Percentiles rank a stretch among this genome's conserved stretches.
These are phyloP conservation scores for Cosmopolites sordidus DNA, from an alignment of 2,888 invertebrate species.

Conservation along the genomic window DNA sequence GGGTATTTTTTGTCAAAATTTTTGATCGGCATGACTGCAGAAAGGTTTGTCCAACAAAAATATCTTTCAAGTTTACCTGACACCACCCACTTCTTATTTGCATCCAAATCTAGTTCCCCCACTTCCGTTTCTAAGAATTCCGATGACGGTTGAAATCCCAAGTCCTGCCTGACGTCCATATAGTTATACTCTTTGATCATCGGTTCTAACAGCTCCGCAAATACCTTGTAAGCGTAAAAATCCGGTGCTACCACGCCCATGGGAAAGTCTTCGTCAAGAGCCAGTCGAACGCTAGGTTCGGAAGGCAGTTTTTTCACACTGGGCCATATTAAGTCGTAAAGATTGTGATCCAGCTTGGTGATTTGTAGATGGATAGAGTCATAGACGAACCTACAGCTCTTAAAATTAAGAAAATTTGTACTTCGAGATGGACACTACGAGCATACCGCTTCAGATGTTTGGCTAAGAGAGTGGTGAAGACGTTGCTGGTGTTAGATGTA, in stretches of 20 bases:
- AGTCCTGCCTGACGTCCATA: conserved; percentile 61
- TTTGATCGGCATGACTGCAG: too few species aligned
- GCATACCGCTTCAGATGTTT: conserved; percentile 23
- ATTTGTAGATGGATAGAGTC: conserved; percentile 70
- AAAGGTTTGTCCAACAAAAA: too few species aligned
- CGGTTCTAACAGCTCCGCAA: conserved; percentile 76
- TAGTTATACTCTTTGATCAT: conserved; percentile 77
- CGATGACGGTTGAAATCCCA: conserved; percentile 60
- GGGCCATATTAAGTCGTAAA: conserved; percentile 87
- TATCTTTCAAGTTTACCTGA: too few species aligned
- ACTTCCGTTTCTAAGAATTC: conserved; percentile 47
- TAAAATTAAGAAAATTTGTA: too few species aligned
- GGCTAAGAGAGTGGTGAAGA: conserved; percentile 5
- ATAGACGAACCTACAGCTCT: conserved; percentile 61
- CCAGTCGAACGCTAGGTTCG: conserved; percentile 53
- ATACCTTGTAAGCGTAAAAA: conserved; percentile 79
- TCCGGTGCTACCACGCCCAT: conserved; percentile 80
- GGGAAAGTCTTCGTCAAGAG: conserved; percentile 67
- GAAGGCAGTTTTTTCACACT: conserved; percentile 74
- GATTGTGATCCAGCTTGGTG: conserved; percentile 79
- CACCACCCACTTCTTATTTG: conserved; percentile 63
- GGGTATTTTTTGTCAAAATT: too few species aligned
- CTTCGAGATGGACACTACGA: not conserved
- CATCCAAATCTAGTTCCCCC: conserved; percentile 63
- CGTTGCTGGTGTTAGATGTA: conserved; percentile 16